Conservation (phyloP, 2,888 invertebrate species). For the Drosophila vallismaia region DNA sequence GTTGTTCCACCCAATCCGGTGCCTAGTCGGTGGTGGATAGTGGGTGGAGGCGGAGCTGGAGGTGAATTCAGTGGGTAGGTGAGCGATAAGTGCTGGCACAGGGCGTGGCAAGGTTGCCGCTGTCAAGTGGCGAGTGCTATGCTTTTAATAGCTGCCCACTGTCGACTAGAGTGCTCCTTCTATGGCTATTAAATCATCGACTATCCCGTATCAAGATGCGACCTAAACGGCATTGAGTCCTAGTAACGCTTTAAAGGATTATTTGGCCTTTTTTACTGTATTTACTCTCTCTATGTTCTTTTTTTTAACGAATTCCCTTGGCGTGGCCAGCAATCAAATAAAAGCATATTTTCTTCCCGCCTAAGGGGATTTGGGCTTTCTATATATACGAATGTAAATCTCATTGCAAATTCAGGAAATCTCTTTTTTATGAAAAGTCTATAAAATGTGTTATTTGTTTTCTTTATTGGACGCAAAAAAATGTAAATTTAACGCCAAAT, state of each 20-base stretch:
- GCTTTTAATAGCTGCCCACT: slow-evolving; percentile 44
- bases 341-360: slow-evolving; percentile 15
- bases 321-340: slow-evolving; percentile 9
- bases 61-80: neutral
- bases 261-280: slow-evolving; percentile 11
- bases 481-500: slow-evolving; percentile 32
- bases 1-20: slow-evolving; percentile 32
- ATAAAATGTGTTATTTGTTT: slow-evolving; percentile 25
- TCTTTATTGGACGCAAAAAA: neutral
- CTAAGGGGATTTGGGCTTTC: slow-evolving; percentile 5
- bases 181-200: slow-evolving; percentile 35
- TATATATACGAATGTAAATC: slow-evolving; percentile 1
- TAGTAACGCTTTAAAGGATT: slow-evolving; percentile 32
- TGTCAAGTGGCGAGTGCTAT: slow-evolving; percentile 47
- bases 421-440: slow-evolving; percentile 32
- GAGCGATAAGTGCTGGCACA: slow-evolving; percentile 14
- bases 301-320: slow-evolving; percentile 2
- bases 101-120: slow-evolving; percentile 43
- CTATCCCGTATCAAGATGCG: slow-evolving; percentile 22
- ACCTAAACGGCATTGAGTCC: slow-evolving; percentile 29
- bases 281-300: neutral
- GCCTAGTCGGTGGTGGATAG: neutral
- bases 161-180: slow-evolving; percentile 8
- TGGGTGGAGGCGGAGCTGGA: slow-evolving; percentile 4
- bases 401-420: slow-evolving; percentile 15